Evolutionary conservation across 1,140 invertebrate genomes (phyloP).

Genomic region (Anoplophora glabripennis): DNA sequence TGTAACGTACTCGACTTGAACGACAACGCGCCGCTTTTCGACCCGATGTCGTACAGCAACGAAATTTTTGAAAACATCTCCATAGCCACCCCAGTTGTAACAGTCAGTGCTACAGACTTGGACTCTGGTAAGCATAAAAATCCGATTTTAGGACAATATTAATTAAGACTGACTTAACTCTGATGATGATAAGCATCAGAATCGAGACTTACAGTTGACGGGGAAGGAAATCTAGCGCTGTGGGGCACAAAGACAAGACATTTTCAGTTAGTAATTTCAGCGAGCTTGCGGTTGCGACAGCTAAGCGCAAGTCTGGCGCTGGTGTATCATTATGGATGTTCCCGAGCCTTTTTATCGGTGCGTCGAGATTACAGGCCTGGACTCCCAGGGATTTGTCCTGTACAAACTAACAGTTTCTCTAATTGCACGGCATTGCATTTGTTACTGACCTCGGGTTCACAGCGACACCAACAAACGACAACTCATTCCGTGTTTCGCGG

Average conservation of each 20-base stretch:
- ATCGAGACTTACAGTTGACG: too few species aligned
- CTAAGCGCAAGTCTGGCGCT: too few species aligned
- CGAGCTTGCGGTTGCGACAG: background rate
- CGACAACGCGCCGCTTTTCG: constrained; percentile 91
- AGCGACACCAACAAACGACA: background rate
- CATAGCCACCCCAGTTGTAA: constrained; percentile 73
- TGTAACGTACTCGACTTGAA: constrained; percentile 93
- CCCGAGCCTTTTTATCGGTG: constrained; percentile 5
- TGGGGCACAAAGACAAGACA: background rate
- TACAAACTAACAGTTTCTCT: constrained; percentile 28
- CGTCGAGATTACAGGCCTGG: constrained; percentile 17
- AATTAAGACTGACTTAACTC: too few species aligned
- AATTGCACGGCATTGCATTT: constrained; percentile 26
- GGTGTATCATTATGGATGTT: constrained; percentile 5
- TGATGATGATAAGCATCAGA: too few species aligned
- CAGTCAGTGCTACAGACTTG: constrained; percentile 83
- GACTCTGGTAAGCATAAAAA: constrained; percentile 70
- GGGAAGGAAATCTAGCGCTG: background rate
- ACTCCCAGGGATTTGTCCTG: constrained; percentile 8
- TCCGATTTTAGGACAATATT: too few species aligned
- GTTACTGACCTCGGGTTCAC: constrained; percentile 19
- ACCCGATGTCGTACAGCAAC: constrained; percentile 83
- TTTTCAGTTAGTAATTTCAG: background rate
- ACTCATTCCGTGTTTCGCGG: constrained; percentile 1
- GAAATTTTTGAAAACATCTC: constrained; percentile 86